Conservation (phyloP, 2,888 invertebrate genomes). For the Eupithecia exiguata region DNA sequence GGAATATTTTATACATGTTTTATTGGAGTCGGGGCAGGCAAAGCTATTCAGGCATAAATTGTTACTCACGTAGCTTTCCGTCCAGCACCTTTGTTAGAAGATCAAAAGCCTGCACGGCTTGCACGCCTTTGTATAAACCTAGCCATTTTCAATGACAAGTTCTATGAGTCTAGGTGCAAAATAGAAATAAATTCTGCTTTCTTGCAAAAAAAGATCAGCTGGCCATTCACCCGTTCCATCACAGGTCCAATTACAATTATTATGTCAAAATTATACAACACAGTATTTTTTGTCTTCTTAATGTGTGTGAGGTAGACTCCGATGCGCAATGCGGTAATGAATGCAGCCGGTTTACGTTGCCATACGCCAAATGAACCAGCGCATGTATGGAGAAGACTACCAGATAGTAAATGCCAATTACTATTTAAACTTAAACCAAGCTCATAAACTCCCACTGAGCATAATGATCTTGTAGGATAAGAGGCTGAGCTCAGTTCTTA, state of each 20-base stretch:
- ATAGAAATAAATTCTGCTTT: background rate
- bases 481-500: slow-evolving; percentile 23
- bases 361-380: slow-evolving; percentile 33
- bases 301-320: slow-evolving; percentile 39
- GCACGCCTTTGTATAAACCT: background rate
- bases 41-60: slow-evolving; percentile 25
- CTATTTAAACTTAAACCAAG: slow-evolving; percentile 23
- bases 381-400: slow-evolving; percentile 27
- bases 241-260: slow-evolving; percentile 16
- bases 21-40: slow-evolving; percentile 10
- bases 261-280: slow-evolving; percentile 13
- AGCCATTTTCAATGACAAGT: slow-evolving; percentile 4
- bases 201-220: slow-evolving; percentile 1
- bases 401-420: slow-evolving; percentile 30
- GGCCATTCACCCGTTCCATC: slow-evolving; percentile 18
- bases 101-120: slow-evolving; percentile 18
- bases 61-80: slow-evolving; percentile 19
- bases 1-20: slow-evolving; percentile 5
- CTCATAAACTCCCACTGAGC: slow-evolving; percentile 29
- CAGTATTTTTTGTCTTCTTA: slow-evolving; percentile 25
- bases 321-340: slow-evolving; percentile 66
- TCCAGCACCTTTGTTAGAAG: slow-evolving; percentile 12
- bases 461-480: slow-evolving; percentile 31
- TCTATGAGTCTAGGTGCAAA: background rate
- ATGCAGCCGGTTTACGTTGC: slow-evolving; percentile 50